Percentiles rank a stretch among this genome's conserved stretches.
Evolutionary conservation across 53 echinoderm and acorn worm genomes (phyloP).

Genomic region (Patiria pectinifera): DNA sequence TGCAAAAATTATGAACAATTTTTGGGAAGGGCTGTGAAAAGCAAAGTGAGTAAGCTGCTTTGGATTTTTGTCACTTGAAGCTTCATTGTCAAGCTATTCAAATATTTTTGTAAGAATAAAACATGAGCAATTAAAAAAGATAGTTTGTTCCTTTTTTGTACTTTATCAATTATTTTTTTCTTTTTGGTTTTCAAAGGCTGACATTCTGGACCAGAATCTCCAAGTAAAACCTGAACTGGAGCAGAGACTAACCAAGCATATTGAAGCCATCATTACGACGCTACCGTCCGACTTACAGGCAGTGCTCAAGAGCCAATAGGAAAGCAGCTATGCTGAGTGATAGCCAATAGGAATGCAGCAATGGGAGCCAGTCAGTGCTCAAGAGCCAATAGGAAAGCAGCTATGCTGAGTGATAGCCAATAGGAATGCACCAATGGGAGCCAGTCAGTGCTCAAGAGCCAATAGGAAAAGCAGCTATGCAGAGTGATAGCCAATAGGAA

Average conservation of each 20-base stretch:
- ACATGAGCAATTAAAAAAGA: neutral
- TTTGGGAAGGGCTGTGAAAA: neutral
- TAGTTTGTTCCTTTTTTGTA: neutral
- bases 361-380: neutral
- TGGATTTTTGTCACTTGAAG: neutral
- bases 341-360: neutral
- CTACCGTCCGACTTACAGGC: constrained; percentile 90
- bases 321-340: neutral
- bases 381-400: neutral
- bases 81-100: neutral
- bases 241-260: constrained; percentile 77
- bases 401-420: no score
- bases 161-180: neutral
- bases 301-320: constrained; percentile 81
- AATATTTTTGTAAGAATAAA: neutral
- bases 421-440: neutral
- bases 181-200: constrained; percentile 11
- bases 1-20: neutral
- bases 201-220: constrained; percentile 58
- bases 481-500: no score
- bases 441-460: neutral
- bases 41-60: neutral
- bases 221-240: constrained; percentile 89
- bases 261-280: constrained; percentile 84
- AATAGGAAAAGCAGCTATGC: neutral